Percentiles rank a stretch among this genome's conserved stretches.
These are phyloP conservation scores for Neoascia interrupta DNA, from an alignment of 2,888 invertebrate genomes.

Conservation along the genomic window DNA sequence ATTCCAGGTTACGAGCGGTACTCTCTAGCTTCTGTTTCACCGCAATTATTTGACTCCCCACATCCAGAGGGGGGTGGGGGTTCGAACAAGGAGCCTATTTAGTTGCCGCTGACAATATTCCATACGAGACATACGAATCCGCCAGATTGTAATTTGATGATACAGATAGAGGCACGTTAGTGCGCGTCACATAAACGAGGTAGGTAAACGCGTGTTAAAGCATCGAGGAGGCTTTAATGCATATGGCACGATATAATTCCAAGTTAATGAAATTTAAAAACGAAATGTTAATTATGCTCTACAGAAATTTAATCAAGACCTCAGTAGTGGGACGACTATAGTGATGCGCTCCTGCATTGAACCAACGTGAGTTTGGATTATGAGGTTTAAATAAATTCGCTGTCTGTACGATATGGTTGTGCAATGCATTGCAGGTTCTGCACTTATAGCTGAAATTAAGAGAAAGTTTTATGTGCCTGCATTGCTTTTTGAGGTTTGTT, in stretches of 20 bases:
- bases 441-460: too few species aligned
- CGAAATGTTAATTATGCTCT: constrained; percentile 24
- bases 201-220: neutral
- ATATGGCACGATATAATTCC: constrained; percentile 40
- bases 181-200: neutral
- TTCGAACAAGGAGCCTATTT: constrained; percentile 18
- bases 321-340: too few species aligned
- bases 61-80: neutral
- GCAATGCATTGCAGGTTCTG: too few species aligned
- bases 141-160: constrained; percentile 34
- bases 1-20: constrained; percentile 6
- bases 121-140: constrained; percentile 21
- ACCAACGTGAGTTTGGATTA: too few species aligned
- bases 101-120: constrained; percentile 39
- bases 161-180: constrained; percentile 11
- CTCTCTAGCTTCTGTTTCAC: constrained; percentile 27
- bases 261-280: constrained; percentile 57
- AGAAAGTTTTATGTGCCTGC: too few species aligned
- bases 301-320: constrained; percentile 46
- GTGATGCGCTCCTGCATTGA: too few species aligned
- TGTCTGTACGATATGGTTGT: too few species aligned
- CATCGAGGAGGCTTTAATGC: constrained; percentile 9
- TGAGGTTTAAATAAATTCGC: too few species aligned
- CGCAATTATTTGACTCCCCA: constrained; percentile 41
- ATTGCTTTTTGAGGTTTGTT: too few species aligned